Evolutionary conservation across 2,113 vertebrate species (phyloP), one percentile per base, ranked within the genome.

Genomic region (Formicarius rufipectus): DNA sequence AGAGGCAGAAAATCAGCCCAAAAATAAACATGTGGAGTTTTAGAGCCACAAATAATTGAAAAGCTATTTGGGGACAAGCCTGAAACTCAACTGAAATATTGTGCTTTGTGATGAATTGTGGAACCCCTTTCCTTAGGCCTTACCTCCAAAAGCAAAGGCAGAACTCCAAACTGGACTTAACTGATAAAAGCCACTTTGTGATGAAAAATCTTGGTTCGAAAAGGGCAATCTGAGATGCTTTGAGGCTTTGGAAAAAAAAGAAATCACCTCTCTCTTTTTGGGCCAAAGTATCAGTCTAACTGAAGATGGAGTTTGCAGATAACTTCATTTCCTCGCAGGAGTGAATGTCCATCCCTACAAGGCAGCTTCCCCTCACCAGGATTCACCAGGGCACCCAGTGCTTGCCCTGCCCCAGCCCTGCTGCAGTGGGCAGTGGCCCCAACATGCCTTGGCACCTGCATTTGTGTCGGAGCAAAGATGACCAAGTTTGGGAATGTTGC

Each of bases 401-500:
- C 60, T 42, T 1, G 0, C 50, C 49, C 58, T 12, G 72, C 42
- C 45, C 62, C 15, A 0, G 53, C 44, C 13, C 40, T 0, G 2
- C 9, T 1, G 2, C 64, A 25, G 31, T n/a, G 21, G 53, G 72
- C 76, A 37, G 77, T 14, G 0, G 68, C 67, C 53, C 68, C n/a
- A 0, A 73, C 7, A 0, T 27, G 42, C 87, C 55, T 78, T 40
- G 94, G 95, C 89, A 66, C 75, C 69, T 5, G 50, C 1, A 1
- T 69, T 16, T 2, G 30, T 31, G 44, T 10, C 16, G 63, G 72
- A 89, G 64, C 69, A 31, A 9, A 74, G 94, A 93, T 87, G 95
- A 95, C 95, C 96, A 96, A 93, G 96, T 96, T 95, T 93, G 96
- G 95, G 93, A 93, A 95, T 87, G 83, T 13, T 90, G 73, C 93